Base-by-base conservation (phyloP, 2,797 vertebrate species). In the Notoglanidium macrostoma region DNA sequence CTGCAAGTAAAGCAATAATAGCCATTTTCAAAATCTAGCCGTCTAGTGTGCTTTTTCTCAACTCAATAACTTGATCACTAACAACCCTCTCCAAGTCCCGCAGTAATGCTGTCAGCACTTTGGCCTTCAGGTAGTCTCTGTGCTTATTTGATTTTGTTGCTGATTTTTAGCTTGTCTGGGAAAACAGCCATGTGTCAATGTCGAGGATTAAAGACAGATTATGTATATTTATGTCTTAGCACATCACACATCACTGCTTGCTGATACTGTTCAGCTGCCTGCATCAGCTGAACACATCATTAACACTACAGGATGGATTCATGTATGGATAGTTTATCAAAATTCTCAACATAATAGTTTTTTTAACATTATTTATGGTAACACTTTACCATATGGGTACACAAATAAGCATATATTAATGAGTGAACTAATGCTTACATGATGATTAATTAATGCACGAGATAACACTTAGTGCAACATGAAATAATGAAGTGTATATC, bases 51-150 rank as follows among this genome's bases (percentile, higher is more conserved):
- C 57, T 46, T 63, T 77, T 92, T 85, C 92, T 93, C 89, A 88
- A 94, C 91, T 94, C 93, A 93, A 92, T 95, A 94, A 95, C 94
- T 94, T 95, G 94, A 95, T 95, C 94, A 94, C 93, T 94, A 91
- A 94, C 89, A 91, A 92, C 93, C 93, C 92, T 95, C 94, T 83
- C 49, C 92, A 88, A 91, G 92, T 91, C 92, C 93, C 91, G 90
- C 91, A 92, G 92, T 92, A 94, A 94, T 92, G 93, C 92, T 92
- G 93, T 94, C 92, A 91, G 93, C 83, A 90, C 70, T 82, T 87
- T 90, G 86, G 86, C 87, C 87, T 72, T 80, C 40, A 89, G 49
- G 35, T 78, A 88, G 44, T 54, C 7, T 40, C 72, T 77, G 46
- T 57, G n/a, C 54, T 74, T 83, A 72, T 55, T 59, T 82, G 78